Conservation (phyloP, 2,113 vertebrate species). For the Felis catus region DNA sequence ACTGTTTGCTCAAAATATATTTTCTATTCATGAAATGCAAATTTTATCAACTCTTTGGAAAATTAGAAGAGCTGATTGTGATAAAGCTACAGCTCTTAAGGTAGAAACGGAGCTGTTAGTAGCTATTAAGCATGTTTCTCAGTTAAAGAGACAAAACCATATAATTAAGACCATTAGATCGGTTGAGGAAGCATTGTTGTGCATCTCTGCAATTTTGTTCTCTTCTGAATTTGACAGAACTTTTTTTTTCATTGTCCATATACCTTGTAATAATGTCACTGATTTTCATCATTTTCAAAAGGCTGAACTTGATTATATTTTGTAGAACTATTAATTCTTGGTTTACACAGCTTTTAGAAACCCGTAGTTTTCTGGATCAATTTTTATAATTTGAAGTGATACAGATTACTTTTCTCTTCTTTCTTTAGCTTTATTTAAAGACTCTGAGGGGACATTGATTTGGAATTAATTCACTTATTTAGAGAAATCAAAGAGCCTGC, state of each 20-base stretch:
- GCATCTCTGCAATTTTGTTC: not conserved
- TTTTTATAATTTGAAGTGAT: slow-evolving; percentile 35
- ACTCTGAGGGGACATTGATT: not conserved
- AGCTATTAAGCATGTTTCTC: not conserved
- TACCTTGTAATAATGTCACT: not conserved
- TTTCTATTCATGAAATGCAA: slow-evolving; percentile 12
- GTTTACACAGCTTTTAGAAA: slow-evolving; percentile 24
- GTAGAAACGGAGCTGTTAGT: not conserved
- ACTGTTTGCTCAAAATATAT: not conserved
- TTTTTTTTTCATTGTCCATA: not conserved
- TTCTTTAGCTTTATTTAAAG: not conserved
- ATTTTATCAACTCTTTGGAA: not conserved
- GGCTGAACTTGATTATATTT: not conserved
- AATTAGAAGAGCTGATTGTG: not conserved
- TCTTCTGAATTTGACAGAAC: not conserved
- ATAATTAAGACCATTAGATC: not conserved
- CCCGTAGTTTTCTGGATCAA: not conserved
- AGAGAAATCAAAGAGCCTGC: not conserved
- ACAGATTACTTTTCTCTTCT: not conserved
- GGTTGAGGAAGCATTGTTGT: not conserved
- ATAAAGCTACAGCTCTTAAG: not conserved
- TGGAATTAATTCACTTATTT: slow-evolving; percentile 54
- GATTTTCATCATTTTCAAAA: slow-evolving; percentile 21
- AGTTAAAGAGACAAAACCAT: not conserved
- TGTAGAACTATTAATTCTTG: not conserved